Base-by-base conservation (phyloP, 92 coral and sea anemone species). In the Heteractis magnifica region DNA sequence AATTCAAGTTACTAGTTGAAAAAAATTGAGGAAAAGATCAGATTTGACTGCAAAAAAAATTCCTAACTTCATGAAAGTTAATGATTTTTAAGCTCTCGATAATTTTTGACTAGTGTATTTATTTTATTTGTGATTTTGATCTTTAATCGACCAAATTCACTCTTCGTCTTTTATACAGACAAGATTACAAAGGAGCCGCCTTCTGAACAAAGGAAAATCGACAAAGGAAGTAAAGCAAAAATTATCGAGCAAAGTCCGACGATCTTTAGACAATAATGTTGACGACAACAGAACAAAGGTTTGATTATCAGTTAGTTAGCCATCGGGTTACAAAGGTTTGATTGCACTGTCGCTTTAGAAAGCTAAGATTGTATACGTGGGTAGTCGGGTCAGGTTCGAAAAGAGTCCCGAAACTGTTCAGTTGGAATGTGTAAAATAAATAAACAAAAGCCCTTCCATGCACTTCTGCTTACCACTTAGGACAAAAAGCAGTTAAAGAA, bases 21-120 rank as follows among this genome's bases (percentile, higher is more conserved):
- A 72, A 87, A 79, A 87, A 82, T 77, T 82, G 68, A 87, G 83
- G 79, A 56, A 77, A 82, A 70, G 41, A 72, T 52, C 8, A 49
- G 64, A 62, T 51, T 53, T 68, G 65, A 44, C 16, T 49, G 59
- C 8, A 62, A 62, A 62, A 62, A 62, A n/a, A 18, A 4, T 16
- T 62, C 64, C 21, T 6, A 62, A 9, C 44, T 34, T 34, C 44
- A 34, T 34, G 58, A 53, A 53, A 53, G 13, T 4, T 8, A 8
- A 12, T 53, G 49, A 68, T 68, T 68, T 68, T 68, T 6, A 14
- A 23, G 49, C 44, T 5, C 23, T 68, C 12, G 4, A 62, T n/a
- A 18, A 23, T 23, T 3, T 21, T 62, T n/a, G 5, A 62, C 70
- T 23, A 18, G 26, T 23, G 12, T 18, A n/a, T 62, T 18, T 62